These are phyloP conservation scores for Callospermophilus lateralis DNA, from an alignment of 2,113 vertebrate genomes.

Conservation along the genomic window DNA sequence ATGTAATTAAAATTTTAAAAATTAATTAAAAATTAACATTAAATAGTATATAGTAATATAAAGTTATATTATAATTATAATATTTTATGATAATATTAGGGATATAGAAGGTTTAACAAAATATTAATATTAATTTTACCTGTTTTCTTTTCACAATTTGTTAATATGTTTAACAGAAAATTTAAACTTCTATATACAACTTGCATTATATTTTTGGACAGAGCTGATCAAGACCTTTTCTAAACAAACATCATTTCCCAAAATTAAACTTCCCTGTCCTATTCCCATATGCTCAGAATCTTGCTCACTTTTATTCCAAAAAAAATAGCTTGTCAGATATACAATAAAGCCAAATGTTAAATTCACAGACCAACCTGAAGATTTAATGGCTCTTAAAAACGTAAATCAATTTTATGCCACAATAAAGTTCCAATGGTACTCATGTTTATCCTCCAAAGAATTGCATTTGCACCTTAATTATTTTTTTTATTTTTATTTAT, in stretches of 20 bases:
- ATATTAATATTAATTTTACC: not conserved
- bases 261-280: not conserved
- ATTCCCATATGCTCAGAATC: not conserved
- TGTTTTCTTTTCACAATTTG: not conserved
- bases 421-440: not conserved
- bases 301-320: not conserved
- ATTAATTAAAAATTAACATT: not conserved
- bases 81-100: not conserved
- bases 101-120: not conserved
- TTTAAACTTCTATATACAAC: not conserved
- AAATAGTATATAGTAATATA: not conserved
- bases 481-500: too few species aligned
- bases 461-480: not conserved
- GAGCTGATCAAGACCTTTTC: too few species aligned
- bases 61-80: too few species aligned
- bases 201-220: not conserved
- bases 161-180: not conserved
- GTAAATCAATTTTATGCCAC: not conserved
- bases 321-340: not conserved
- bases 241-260: not conserved
- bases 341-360: not conserved
- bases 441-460: not conserved
- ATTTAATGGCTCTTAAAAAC: not conserved
- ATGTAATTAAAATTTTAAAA: too few species aligned
- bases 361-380: not conserved